Percentiles rank a stretch among this genome's conserved stretches.
phyloP scores from a whole-genome alignment of 1,140 invertebrate genomes.

The Hermetia illucens region DNA sequence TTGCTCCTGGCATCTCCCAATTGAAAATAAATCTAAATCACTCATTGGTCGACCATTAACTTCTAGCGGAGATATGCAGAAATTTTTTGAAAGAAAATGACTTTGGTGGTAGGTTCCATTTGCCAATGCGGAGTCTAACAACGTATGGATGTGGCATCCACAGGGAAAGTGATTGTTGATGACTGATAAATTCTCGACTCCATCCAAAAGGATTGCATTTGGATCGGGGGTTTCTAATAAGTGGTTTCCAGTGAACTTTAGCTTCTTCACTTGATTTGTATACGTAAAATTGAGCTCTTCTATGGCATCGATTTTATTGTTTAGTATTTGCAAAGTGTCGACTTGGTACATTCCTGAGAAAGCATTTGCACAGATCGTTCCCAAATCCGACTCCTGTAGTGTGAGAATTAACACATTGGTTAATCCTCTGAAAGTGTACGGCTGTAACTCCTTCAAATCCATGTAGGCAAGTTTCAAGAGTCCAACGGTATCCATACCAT shows the following conservation, averaged over 20 bases:
- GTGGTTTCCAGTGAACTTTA: slow-evolving; percentile 66
- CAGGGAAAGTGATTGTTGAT: slow-evolving; percentile 69
- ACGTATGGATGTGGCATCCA: slow-evolving; percentile 62
- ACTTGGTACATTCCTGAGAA: slow-evolving; percentile 56
- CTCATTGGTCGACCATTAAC: slow-evolving; percentile 59
- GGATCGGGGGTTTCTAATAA: slow-evolving; percentile 55
- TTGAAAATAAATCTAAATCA: slow-evolving; percentile 48
- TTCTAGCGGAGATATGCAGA: slow-evolving; percentile 69
- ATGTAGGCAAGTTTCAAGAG: slow-evolving; percentile 64
- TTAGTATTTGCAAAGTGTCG: slow-evolving; percentile 54
- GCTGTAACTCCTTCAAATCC: slow-evolving; percentile 53
- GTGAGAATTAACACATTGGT: slow-evolving; percentile 55
- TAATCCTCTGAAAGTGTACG: slow-evolving; percentile 60
- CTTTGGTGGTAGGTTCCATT: slow-evolving; percentile 39
- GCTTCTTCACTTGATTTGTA: slow-evolving; percentile 48
- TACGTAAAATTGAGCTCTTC: slow-evolving; percentile 51
- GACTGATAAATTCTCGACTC: slow-evolving; percentile 49
- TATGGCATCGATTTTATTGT: slow-evolving; percentile 70
- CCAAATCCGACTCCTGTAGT: slow-evolving; percentile 66
- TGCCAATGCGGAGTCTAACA: slow-evolving; percentile 55
- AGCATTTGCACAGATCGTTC: slow-evolving; percentile 50
- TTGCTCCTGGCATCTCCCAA: slow-evolving; percentile 50
- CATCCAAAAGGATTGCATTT: slow-evolving; percentile 46
- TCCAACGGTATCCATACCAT: slow-evolving; percentile 61
- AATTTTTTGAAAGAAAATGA: slow-evolving; percentile 61